phyloP scores from a whole-genome alignment of 2,888 invertebrate genomes.

The Flabesymbios commensalis region DNA sequence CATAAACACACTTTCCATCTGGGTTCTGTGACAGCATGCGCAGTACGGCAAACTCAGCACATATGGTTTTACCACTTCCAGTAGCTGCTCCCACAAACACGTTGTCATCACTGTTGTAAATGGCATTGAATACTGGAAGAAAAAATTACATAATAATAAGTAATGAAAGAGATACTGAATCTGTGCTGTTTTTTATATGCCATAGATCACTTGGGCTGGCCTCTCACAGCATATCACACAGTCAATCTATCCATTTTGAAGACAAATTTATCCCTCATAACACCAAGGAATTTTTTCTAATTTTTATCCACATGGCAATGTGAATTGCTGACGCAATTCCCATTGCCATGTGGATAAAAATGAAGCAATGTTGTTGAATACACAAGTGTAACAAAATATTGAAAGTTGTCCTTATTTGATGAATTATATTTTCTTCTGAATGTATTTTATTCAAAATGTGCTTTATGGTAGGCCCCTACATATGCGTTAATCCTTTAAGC shows the following conservation, averaged over 20 bases:
- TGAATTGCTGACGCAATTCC: no score
- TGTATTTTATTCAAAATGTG: no score
- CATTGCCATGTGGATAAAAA: no score
- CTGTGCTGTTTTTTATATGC: background rate
- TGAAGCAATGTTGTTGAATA: no score
- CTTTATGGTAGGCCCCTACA: no score
- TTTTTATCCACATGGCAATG: no score
- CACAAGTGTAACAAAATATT: no score
- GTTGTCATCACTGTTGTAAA: conserved; percentile 98
- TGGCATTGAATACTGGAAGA: conserved; percentile 85
- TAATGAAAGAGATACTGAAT: background rate
- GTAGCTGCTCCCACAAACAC: conserved; percentile 77
- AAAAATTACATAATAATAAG: background rate
- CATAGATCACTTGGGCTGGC: background rate
- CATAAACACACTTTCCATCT: conserved; percentile 82
- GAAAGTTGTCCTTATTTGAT: no score
- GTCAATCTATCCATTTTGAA: background rate
- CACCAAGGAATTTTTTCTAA: background rate
- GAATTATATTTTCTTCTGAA: no score
- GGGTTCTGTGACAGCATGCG: conserved; percentile 67
- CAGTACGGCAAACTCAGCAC: conserved; percentile 94
- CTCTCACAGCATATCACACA: background rate
- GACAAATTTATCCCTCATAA: background rate
- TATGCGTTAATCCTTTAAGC: no score
- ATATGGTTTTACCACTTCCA: conserved; percentile 77